Evolutionary conservation across 2,113 vertebrate genomes (phyloP), one percentile per base, ranked within the genome.

Genomic region (Dolichallabes microphthalmus): DNA sequence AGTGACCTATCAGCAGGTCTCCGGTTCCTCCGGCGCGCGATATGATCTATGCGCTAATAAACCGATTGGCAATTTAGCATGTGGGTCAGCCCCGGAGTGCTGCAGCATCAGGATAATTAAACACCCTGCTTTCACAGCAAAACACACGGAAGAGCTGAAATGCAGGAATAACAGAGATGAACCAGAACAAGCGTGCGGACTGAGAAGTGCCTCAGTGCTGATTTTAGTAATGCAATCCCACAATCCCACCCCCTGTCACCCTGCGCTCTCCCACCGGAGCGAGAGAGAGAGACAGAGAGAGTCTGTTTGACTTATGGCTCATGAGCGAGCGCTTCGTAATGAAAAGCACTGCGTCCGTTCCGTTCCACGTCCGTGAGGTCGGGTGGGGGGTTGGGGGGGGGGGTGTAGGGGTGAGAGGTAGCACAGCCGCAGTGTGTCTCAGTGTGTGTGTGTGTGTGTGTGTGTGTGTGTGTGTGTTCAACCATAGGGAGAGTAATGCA

Each of bases 361-460:
- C 32, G 52, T 76, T 76, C 82, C 10, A 27, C 50, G 53, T 77
- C 82, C 73, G 60, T 64, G 45, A 84, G 73, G 82, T 84, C 73
- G 63, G 22, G 73, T n/a, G 50, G 2, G 68, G 45, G 7, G 35
- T 55, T 66, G 27, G 52, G 13, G 30, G 22, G 73, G 39, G 50
- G 2, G 68, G 45, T 45, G 35, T 55, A 66, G 27, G 52, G 13
- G 30, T n/a, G 76, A 79, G 61, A 32, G 83, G 50, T 86, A 90
- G 91, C 89, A 91, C 79, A 88, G 86, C 81, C 39, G 55, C 87
- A 73, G 85, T 27, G 35, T 50, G 71, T 74, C 39, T 74, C 32
- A 45, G 35, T 75, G 39, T 74, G 73, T 74, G 35, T 74, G 68
- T 71, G 68, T 69, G 66, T 69, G 66, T 74, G 71, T 74, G 71